Conservation (phyloP, 2,797 vertebrate species). For the Sandelia bainsii region DNA sequence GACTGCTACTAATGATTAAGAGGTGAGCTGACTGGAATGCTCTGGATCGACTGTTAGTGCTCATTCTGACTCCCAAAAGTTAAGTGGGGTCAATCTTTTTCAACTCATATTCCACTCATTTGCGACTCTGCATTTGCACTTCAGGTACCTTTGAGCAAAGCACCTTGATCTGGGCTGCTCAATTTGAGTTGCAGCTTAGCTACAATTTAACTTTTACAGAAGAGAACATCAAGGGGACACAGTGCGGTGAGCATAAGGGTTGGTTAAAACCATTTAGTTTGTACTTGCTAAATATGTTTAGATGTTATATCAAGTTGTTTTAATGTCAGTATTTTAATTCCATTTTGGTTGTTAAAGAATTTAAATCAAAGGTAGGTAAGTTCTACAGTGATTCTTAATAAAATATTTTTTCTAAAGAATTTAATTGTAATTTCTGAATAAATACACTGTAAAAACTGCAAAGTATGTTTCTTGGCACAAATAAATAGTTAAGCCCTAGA, state of each 20-base stretch:
- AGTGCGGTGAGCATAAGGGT: not conserved
- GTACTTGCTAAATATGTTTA: no score
- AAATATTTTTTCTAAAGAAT: no score
- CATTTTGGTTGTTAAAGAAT: no score
- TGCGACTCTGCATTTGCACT: conserved; percentile 5
- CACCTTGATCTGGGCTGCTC: not conserved
- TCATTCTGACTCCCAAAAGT: conserved; percentile 27
- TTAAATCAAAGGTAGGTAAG: no score
- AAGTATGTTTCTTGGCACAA: no score
- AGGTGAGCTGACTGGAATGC: conserved; percentile 19
- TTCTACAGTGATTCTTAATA: no score
- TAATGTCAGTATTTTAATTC: no score
- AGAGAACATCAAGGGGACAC: not conserved
- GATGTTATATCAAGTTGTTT: no score
- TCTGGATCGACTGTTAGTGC: conserved; percentile 13
- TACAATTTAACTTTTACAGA: not conserved
- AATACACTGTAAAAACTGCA: no score
- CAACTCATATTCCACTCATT: conserved; percentile 11
- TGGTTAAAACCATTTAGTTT: no score
- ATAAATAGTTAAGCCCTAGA: no score
- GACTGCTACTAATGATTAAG: conserved; percentile 29
- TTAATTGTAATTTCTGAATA: no score
- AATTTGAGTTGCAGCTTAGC: not conserved
- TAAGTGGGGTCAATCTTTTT: conserved; percentile 27
- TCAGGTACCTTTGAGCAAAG: not conserved